phyloP scores from a whole-genome alignment of 2,888 invertebrate genomes.

The Apamea monoglypha region DNA sequence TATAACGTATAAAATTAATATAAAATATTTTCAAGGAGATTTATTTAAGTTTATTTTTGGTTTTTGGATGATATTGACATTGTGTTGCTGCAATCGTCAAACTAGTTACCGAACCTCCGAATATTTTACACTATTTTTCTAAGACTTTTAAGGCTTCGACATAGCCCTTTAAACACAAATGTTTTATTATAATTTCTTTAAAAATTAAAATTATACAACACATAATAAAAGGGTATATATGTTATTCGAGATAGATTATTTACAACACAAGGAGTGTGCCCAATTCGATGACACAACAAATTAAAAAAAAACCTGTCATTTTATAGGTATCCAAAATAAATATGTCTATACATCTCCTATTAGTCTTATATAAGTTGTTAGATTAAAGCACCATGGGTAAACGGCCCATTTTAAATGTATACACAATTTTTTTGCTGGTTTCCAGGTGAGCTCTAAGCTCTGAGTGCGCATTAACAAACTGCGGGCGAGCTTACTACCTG shows the following conservation, averaged over 20 bases:
- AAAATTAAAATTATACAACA: neutral
- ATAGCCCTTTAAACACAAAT: neutral
- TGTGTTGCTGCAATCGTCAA: neutral
- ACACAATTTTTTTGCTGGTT: neutral
- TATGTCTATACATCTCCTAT: neutral
- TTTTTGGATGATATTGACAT: neutral
- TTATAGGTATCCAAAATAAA: constrained; percentile 3
- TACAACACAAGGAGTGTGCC: neutral
- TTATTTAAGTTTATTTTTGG: neutral
- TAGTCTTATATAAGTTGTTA: neutral
- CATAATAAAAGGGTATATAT: neutral
- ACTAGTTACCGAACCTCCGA: neutral
- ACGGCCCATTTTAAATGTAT: neutral
- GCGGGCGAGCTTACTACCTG: neutral
- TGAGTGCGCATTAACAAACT: neutral
- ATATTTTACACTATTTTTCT: neutral
- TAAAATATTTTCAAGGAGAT: constrained; percentile 13
- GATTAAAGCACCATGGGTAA: constrained; percentile 19
- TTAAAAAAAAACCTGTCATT: neutral
- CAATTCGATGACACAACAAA: neutral
- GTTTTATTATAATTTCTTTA: neutral
- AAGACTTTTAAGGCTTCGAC: neutral
- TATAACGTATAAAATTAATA: neutral
- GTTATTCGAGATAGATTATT: constrained; percentile 10
- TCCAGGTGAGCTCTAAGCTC: constrained; percentile 1